Percentiles rank a stretch among this genome's conserved stretches.
phyloP scores from a whole-genome alignment of 2,888 invertebrate species.

The Stenodera caucasica region DNA sequence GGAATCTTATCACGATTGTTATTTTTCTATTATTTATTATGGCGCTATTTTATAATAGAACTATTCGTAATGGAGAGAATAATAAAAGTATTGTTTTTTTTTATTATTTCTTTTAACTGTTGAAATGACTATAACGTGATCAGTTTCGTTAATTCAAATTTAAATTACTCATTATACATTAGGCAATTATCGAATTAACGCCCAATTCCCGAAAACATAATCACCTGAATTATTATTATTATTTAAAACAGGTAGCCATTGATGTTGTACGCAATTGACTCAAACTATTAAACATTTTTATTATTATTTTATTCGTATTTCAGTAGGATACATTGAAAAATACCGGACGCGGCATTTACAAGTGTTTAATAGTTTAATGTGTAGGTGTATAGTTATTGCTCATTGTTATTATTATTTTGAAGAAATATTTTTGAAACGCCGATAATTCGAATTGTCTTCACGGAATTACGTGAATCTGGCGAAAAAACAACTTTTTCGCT shows the following conservation, averaged over 20 bases:
- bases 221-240: neutral
- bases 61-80: neutral
- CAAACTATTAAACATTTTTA: neutral
- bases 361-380: neutral
- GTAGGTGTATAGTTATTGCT: neutral
- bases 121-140: slow-evolving; percentile 13
- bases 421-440: no score
- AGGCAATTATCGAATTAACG: neutral
- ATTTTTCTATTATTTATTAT: slow-evolving; percentile 14
- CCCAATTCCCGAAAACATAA: neutral
- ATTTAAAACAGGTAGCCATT: neutral
- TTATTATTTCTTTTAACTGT: slow-evolving; percentile 15
- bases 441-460: no score
- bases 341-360: slow-evolving; percentile 1
- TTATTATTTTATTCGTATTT: neutral
- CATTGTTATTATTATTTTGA: neutral
- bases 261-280: neutral
- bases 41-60: slow-evolving; percentile 15
- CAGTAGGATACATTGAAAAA: neutral
- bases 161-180: neutral
- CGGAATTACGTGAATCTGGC: no score
- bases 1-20: neutral
- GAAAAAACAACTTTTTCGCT: no score
- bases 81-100: neutral
- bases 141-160: slow-evolving; percentile 11